Evolutionary conservation across 1,140 invertebrate genomes (phyloP), one percentile per base, ranked within the genome.

Genomic region (Phenacoccus solenopsis): DNA sequence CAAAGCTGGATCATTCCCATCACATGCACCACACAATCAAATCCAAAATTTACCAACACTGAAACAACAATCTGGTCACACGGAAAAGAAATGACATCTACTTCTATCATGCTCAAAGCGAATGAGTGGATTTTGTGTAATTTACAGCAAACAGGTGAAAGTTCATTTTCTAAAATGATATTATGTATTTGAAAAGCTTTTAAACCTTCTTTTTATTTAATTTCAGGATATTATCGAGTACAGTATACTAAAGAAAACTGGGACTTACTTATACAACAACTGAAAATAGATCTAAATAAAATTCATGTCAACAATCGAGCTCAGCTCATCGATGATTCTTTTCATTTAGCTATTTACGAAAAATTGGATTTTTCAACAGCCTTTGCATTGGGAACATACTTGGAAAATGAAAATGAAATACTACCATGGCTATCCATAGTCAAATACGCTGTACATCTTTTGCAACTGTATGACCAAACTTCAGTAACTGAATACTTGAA

Each of bases 261-360:
- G 90, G 74, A 80, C 28, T 75, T 81, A 0, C 77, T 91, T 0
- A 83, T 82, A n/a, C 73, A 80, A 5, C 81, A 81, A 7, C 79
- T 88, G 0, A 82, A 81, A 57, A 75, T 75, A 0, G 67, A 80
- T 12, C 79, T 81, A 0, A 67, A 81, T 70, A 77, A 79, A 1
- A 82, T 85, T 24, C 71, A 78, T 20, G 74, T 77, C 4, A 79
- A 88, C 0, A 89, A 89, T 70, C 82, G 89, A 56, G 91, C 90
- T 0, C 88, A 91, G 74, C 76, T 95, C 0, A 82, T 96, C 10
- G 89, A 93, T 74, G 92, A 96, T 79, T 83, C 90, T 0, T 86
- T 93, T 75, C 87, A 88, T 76, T 79, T 94, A 57, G 88, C 87
- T 0, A 82, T 85, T 73, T 82, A 82, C 13, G 70, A 70, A 5